Evolutionary conservation across 2,888 invertebrate genomes (phyloP).

Genomic region (Callyntrura sp.): DNA sequence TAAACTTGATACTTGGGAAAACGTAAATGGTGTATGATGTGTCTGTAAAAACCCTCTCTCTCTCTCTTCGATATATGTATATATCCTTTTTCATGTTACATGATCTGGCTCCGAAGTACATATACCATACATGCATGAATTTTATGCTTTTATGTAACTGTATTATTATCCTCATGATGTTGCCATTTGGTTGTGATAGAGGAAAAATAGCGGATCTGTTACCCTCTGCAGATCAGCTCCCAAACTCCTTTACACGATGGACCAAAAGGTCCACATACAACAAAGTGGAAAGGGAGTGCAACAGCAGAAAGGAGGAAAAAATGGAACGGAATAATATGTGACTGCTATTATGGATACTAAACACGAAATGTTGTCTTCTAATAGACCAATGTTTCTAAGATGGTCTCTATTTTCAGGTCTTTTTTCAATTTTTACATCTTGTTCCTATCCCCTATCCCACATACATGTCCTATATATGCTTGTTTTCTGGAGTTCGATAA

Average conservation of each 20-base stretch:
- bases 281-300: neutral
- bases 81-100: neutral
- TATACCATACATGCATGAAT: neutral
- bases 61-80: neutral
- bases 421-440: constrained; percentile 55
- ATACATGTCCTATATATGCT: neutral
- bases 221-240: neutral
- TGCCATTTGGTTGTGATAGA: constrained; percentile 1
- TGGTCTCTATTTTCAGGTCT: constrained; percentile 10
- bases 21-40: constrained; percentile 4
- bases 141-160: neutral
- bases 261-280: neutral
- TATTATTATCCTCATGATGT: constrained; percentile 12
- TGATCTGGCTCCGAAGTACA: no score
- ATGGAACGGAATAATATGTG: constrained; percentile 18
- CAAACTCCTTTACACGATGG: neutral
- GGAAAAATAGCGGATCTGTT: neutral
- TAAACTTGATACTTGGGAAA: constrained; percentile 43
- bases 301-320: constrained; percentile 9
- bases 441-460: constrained; percentile 9
- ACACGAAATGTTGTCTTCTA: constrained; percentile 59
- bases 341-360: constrained; percentile 62
- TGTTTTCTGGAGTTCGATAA: constrained; percentile 7
- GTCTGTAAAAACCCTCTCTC: neutral
- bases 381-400: constrained; percentile 28